These are phyloP conservation scores for Pituophis catenifer DNA, from an alignment of 2,113 vertebrate genomes.

Conservation along the genomic window DNA sequence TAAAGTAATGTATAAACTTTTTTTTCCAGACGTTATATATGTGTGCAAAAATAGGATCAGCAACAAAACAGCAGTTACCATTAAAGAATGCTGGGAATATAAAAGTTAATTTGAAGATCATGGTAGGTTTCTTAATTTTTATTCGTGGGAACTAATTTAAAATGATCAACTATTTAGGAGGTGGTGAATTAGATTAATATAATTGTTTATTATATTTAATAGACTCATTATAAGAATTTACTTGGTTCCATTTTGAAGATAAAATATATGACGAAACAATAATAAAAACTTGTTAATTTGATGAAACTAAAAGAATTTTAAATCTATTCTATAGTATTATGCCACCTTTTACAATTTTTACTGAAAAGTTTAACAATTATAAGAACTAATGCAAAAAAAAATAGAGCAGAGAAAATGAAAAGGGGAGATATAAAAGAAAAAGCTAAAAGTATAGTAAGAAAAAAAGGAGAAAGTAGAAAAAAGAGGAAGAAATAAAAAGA, in stretches of 20 bases:
- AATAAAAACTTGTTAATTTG: neutral
- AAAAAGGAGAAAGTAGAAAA: neutral
- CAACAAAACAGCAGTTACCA: conserved; percentile 79
- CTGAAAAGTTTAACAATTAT: neutral
- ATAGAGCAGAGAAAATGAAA: neutral
- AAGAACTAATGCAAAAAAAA: neutral
- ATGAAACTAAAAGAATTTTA: neutral
- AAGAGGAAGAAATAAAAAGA: neutral
- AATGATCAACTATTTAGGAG: neutral
- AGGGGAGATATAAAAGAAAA: neutral
- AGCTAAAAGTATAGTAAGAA: neutral
- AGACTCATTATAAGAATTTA: neutral
- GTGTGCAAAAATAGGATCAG: conserved; percentile 72
- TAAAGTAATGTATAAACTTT: neutral
- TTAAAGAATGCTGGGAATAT: conserved; percentile 97
- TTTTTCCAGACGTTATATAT: conserved; percentile 81
- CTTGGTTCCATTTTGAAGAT: neutral
- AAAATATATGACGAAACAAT: neutral
- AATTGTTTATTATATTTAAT: neutral
- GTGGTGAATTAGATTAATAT: neutral
- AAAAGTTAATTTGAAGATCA: conserved; percentile 80
- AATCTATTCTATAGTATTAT: neutral
- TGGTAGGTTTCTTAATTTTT: conserved; percentile 71
- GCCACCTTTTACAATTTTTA: neutral
- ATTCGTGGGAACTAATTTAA: neutral